phyloP scores from a whole-genome alignment of 2,113 vertebrate genomes.

The Psilopogon haemacephalus region DNA sequence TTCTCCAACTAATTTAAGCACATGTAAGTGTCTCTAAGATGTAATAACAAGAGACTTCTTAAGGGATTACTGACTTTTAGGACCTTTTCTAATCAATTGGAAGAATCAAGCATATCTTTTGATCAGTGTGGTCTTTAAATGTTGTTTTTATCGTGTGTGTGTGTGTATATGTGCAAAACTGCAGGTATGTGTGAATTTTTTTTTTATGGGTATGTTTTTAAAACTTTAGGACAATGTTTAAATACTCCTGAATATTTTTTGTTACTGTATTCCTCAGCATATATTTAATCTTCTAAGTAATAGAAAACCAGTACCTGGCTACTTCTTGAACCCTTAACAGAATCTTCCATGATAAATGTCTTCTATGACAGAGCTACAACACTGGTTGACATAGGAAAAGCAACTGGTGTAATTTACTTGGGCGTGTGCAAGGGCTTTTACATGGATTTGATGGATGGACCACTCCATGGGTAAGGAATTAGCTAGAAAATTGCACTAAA shows the following conservation, averaged over 20 bases:
- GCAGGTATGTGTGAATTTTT: background rate
- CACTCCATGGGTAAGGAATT: too few species aligned
- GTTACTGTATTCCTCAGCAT: background rate
- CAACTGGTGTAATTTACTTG: too few species aligned
- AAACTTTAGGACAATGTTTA: background rate
- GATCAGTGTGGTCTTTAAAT: background rate
- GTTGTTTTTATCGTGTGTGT: background rate
- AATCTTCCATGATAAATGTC: background rate
- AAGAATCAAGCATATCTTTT: background rate
- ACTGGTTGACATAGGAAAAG: too few species aligned
- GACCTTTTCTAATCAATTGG: background rate
- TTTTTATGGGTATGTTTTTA: background rate
- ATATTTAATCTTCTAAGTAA: background rate
- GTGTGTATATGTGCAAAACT: background rate
- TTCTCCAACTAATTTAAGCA: background rate
- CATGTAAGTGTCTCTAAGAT: background rate
- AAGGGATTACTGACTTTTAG: background rate
- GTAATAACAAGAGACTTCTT: background rate
- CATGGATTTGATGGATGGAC: too few species aligned
- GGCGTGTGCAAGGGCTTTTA: too few species aligned
- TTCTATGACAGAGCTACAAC: too few species aligned
- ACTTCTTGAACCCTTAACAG: background rate
- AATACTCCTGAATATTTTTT: background rate
- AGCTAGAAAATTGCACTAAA: too few species aligned
- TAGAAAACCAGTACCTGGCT: background rate